A percentile compares a stretch with the other conserved stretches of the same genome.
Conservation (phyloP, 2,888 invertebrate genomes). For the Folsomia manolachei region DNA sequence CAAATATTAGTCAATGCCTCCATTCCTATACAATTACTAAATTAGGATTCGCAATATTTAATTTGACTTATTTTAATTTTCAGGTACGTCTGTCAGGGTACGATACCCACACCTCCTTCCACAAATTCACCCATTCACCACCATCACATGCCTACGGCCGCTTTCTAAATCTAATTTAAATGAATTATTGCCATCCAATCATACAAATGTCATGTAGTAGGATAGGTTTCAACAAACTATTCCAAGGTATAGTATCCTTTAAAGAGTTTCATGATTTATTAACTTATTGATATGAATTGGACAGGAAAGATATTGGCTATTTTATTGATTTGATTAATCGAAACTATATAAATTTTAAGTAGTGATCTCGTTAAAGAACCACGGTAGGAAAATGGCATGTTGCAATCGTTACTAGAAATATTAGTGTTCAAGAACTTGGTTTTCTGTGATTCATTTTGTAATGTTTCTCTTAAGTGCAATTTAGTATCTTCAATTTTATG, state of each 20-base stretch:
- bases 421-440: too few species aligned
- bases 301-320: too few species aligned
- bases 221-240: background rate
- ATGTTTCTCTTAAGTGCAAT: background rate
- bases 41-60: background rate
- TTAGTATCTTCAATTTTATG: background rate
- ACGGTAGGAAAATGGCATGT: too few species aligned
- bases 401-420: too few species aligned
- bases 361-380: too few species aligned
- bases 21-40: too few species aligned
- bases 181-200: background rate
- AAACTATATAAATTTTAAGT: too few species aligned
- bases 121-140: conserved; percentile 55
- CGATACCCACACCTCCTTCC: conserved; percentile 64
- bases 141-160: conserved; percentile 51
- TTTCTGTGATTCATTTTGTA: background rate
- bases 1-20: background rate
- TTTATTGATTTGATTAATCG: too few species aligned
- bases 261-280: background rate
- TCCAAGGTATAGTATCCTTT: background rate
- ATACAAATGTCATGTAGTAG: background rate
- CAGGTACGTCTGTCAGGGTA: conserved; percentile 69
- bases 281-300: too few species aligned
- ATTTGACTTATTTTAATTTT: background rate
- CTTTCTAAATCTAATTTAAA: conserved; percentile 37